Conservation (phyloP, 2,888 invertebrate species). For the Mactromeris polynyma region DNA sequence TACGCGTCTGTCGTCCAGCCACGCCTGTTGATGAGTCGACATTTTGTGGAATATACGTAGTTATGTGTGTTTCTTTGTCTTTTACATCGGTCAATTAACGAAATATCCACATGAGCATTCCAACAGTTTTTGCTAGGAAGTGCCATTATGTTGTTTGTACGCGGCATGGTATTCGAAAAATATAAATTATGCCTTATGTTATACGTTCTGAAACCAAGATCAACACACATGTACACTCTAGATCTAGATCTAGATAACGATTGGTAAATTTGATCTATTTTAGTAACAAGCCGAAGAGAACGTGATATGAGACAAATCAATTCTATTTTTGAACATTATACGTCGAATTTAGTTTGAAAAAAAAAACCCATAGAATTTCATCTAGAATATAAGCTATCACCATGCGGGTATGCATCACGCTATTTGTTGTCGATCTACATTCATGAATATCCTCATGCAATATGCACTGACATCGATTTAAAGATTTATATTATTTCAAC, state of each 20-base stretch:
- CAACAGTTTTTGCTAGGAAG: not conserved
- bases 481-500: not conserved
- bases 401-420: too few relatives aligned
- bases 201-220: too few relatives aligned
- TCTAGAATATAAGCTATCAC: too few relatives aligned
- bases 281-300: too few relatives aligned
- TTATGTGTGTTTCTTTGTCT: not conserved
- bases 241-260: too few relatives aligned
- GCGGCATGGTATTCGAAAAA: not conserved
- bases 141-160: not conserved
- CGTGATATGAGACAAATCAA: too few relatives aligned
- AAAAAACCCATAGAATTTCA: too few relatives aligned
- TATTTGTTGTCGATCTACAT: not conserved
- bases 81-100: conserved; percentile 30
- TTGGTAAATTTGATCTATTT: too few relatives aligned
- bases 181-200: too few relatives aligned
- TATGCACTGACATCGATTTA: not conserved
- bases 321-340: too few relatives aligned
- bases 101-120: conserved; percentile 11
- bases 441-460: not conserved
- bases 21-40: conserved; percentile 23
- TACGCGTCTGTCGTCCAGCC: conserved; percentile 22
- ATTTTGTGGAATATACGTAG: not conserved
- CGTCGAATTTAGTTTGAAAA: too few relatives aligned
- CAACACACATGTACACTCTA: too few relatives aligned